Percentiles rank a stretch among this genome's conserved stretches.
Evolutionary conservation across 1,140 invertebrate species (phyloP).

Genomic region (Pantala flavescens): DNA sequence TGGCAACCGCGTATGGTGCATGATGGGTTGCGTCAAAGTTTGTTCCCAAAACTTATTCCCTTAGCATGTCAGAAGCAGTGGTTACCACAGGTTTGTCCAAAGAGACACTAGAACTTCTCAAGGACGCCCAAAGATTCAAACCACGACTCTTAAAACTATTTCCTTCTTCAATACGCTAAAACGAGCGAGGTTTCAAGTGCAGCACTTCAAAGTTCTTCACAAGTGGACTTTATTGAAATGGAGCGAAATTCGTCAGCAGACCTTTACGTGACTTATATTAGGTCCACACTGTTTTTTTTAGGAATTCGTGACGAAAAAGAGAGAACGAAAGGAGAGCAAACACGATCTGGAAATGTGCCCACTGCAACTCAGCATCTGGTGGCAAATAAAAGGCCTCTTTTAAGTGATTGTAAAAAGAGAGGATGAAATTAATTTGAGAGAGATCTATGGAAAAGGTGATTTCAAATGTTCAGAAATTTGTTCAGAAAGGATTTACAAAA

Average conservation of each 20-base stretch:
- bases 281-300: too few species aligned
- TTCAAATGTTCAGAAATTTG: not conserved
- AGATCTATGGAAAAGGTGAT: not conserved
- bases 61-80: not conserved
- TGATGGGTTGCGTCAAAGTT: not conserved
- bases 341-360: not conserved
- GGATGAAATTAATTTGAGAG: too few species aligned
- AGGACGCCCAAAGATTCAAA: too few species aligned
- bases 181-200: too few species aligned
- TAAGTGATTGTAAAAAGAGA: not conserved
- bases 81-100: not conserved
- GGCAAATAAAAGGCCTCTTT: not conserved
- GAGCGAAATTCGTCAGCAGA: too few species aligned
- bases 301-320: too few species aligned
- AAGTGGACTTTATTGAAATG: too few species aligned
- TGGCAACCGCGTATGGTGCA: not conserved
- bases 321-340: too few species aligned
- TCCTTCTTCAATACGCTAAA: too few species aligned
- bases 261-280: too few species aligned
- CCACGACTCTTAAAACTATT: too few species aligned
- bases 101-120: not conserved
- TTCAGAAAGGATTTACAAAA: not conserved
- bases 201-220: too few species aligned
- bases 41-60: not conserved
- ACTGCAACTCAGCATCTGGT: not conserved